Base-by-base conservation (phyloP, 2,113 vertebrate genomes). In the Tamias sibiricus region DNA sequence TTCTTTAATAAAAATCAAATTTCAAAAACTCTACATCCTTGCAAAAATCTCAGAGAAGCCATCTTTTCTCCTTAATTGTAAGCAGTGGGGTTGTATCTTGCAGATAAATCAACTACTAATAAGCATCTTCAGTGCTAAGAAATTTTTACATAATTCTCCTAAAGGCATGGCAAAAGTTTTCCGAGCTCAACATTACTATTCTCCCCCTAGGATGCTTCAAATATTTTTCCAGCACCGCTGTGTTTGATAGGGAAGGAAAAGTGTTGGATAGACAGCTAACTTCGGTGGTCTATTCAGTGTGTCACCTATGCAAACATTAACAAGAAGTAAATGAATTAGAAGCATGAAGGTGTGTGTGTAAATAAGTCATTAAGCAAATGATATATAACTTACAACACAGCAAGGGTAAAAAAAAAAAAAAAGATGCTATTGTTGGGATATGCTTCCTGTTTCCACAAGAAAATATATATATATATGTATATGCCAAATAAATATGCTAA, bases 381-480 rank as follows among this genome's bases (percentile, higher is more conserved):
- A 17, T 8, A 28, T 4, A 0, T 76, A 0, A 0, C 11, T 0
- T 13, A 6, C n/a, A n/a, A n/a, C n/a, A 30, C 16, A 24, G 10
- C 24, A 8, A 20, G 28, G 66, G 4, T 0, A 19, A 2, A 10
- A 5, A 16, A 54, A 19, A 0, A 19, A 2, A 10, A 5, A 16
- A 54, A 19, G 0, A 8, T 0, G 1, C 8, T 16, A 42, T 10
- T 2, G 8, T 19, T 28, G 52, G 1, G 8, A 1, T 11, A 8
- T 26, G 40, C 1, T 66, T 0, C 16, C 2, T 30, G 5, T 77
- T 74, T 1, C n/a, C 42, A 44, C 62, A 54, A 66, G n/a, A 52
- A 71, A 17, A 30, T 17, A 74, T 22, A 5, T 11, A 1, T 30
- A 69, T 42, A 11, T 47, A 82, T 74, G 42, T 42, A 17, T 37